Base-by-base conservation (phyloP, 2,113 vertebrate species). In the Phaethornis superciliosus region DNA sequence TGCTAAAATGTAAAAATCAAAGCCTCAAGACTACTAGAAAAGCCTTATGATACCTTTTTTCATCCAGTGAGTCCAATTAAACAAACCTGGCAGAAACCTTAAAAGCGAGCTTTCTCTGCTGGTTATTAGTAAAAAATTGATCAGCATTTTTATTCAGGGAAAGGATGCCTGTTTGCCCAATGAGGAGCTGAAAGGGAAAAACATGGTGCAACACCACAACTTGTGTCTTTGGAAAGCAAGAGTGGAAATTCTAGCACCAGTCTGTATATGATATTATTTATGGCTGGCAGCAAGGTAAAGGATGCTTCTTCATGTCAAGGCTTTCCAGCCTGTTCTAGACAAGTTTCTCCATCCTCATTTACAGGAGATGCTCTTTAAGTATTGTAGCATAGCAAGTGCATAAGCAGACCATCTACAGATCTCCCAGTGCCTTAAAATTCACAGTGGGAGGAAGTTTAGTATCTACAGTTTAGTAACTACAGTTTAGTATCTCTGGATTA, bases 1-100 rank as follows among this genome's bases (percentile, higher is more conserved):
- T 85, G 70, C 81, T 94, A 44, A 85, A 89, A n/a, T 63, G 42
- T 69, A 63, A 89, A 94, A 90, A 93, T 69, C 54, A 72, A 82
- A 95, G 47, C 75, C 82, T 68, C 88, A 85, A 68, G 88, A 79
- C 63, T 60, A 55, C 32, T 68, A 23, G 37, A 58, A 59, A n/a
- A 68, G 46, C 62, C 47, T 72, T 84, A 8, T 88, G 67, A 32
- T 80, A 74, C 27, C 24, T 91, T 77, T 85, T 85, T 68, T 67
- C 52, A 68, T 68, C 52, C 37, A 51, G 40, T 83, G 58, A 85
- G 32, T 71, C 71, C 75, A 92, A 76, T 72, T 75, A 90, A 81
- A 75, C 63, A 91, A 91, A 82, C 16, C 30, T 85, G 63, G 51
- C 82, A 92, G 44, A 90, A 93, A 69, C 37, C n/a, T 83, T 71